A percentile compares a stretch with the other conserved stretches of the same genome.
These are phyloP conservation scores for Tanypteryx hageni DNA, from an alignment of 2,888 invertebrate species.

Conservation along the genomic window DNA sequence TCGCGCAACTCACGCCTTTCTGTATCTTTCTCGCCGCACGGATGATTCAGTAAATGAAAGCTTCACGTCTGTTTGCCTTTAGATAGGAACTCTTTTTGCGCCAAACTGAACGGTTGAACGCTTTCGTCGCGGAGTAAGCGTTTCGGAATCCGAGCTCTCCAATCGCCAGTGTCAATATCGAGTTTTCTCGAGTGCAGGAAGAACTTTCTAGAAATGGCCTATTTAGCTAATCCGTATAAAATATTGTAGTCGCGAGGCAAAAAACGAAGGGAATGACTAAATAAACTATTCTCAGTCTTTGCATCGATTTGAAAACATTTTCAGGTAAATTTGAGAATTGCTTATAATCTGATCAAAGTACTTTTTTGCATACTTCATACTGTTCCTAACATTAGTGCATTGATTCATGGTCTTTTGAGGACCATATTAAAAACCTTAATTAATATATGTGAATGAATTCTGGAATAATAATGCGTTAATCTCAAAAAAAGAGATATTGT, in stretches of 20 bases:
- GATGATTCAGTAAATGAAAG: conserved; percentile 30
- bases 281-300: neutral
- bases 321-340: too few species aligned
- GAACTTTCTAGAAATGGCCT: neutral
- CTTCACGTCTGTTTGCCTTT: neutral
- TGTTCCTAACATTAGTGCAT: too few species aligned
- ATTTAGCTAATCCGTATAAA: neutral
- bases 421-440: too few species aligned
- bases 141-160: conserved; percentile 14
- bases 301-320: too few species aligned
- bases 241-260: neutral
- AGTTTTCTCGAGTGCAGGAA: neutral
- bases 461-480: too few species aligned
- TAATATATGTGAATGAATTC: too few species aligned
- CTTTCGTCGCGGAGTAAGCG: neutral
- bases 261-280: neutral
- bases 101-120: conserved; percentile 1
- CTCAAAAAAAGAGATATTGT: too few species aligned
- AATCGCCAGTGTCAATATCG: neutral
- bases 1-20: too few species aligned
- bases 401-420: too few species aligned
- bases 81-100: neutral
- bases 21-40: neutral
- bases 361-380: too few species aligned
- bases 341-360: too few species aligned